These are phyloP conservation scores for Nyctibius grandis DNA, from an alignment of 2,797 vertebrate species.

Conservation along the genomic window DNA sequence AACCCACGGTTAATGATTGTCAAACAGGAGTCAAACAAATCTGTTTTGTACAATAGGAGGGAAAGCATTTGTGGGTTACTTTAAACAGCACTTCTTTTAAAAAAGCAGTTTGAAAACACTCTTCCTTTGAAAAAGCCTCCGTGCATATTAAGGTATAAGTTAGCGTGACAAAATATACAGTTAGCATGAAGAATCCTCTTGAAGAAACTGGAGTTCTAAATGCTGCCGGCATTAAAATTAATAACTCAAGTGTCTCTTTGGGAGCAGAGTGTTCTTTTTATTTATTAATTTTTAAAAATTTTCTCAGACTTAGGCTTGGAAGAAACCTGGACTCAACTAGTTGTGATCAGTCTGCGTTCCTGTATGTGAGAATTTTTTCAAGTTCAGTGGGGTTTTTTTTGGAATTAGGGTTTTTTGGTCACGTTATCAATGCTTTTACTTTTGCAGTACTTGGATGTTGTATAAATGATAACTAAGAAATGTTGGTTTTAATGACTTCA, in stretches of 20 bases:
- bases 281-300: background rate
- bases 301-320: background rate
- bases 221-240: background rate
- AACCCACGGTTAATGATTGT: background rate
- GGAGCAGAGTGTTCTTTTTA: background rate
- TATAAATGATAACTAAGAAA: background rate
- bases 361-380: background rate
- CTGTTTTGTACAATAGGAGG: background rate
- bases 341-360: background rate
- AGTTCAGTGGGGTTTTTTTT: background rate
- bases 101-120: background rate
- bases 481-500: background rate
- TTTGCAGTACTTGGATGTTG: background rate
- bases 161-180: background rate
- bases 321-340: background rate
- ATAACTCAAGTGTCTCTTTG: background rate
- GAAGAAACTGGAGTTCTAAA: background rate
- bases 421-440: background rate
- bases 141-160: background rate
- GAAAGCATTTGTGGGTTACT: background rate
- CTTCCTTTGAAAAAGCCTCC: background rate
- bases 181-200: background rate
- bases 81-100: background rate
- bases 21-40: background rate
- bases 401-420: background rate